These are phyloP conservation scores for Odontocolon sp. DNA, from an alignment of 2,888 invertebrate genomes.

Conservation along the genomic window DNA sequence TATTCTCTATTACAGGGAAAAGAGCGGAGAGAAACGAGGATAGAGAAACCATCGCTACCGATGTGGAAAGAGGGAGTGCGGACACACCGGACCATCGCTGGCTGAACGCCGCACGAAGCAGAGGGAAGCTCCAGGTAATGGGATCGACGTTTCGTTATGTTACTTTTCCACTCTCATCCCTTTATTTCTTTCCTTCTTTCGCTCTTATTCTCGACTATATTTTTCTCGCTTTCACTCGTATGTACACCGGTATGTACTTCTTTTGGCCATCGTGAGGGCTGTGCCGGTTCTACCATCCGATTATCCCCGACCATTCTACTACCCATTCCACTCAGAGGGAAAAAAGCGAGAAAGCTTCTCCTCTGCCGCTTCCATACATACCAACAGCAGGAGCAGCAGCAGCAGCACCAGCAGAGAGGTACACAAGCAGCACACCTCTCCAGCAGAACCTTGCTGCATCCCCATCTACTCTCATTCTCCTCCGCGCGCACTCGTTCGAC, in stretches of 20 bases:
- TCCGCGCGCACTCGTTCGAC: conserved; percentile 40
- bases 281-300: conserved; percentile 28
- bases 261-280: conserved; percentile 55
- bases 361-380: conserved; percentile 40
- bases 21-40: not conserved
- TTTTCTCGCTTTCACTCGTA: conserved; percentile 55
- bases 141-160: conserved; percentile 81
- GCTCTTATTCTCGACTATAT: conserved; percentile 49
- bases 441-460: conserved; percentile 44
- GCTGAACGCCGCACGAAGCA: conserved; percentile 43
- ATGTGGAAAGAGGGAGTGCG: conserved; percentile 30
- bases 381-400: conserved; percentile 20
- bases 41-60: not conserved
- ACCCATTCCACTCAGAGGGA: conserved; percentile 36
- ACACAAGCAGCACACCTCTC: conserved; percentile 43
- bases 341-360: conserved; percentile 33
- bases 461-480: conserved; percentile 35
- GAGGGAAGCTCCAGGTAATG: conserved; percentile 76
- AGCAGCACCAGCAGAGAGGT: conserved; percentile 17
- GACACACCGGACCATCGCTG: conserved; percentile 11
- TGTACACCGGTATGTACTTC: conserved; percentile 33
- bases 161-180: conserved; percentile 80
- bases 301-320: conserved; percentile 44
- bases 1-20: conserved; percentile 25
- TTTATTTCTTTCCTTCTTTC: not conserved